phyloP scores from a whole-genome alignment of 2,797 vertebrate species.

The Halcyon badia region DNA sequence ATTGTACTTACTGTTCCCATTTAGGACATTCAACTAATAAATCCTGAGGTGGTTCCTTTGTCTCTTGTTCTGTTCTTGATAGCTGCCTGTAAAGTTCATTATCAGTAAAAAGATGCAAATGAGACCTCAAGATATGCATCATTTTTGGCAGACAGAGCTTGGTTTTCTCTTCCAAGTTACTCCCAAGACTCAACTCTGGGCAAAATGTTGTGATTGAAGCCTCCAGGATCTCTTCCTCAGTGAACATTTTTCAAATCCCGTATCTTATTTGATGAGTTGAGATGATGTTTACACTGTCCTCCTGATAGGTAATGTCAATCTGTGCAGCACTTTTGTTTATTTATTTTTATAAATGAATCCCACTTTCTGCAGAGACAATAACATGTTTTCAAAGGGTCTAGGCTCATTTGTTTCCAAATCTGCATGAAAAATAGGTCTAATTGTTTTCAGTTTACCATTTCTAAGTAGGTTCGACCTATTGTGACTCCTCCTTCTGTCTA shows the following conservation, averaged over 20 bases:
- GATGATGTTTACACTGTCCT: not conserved
- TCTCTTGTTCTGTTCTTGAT: not conserved
- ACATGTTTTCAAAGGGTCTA: not conserved
- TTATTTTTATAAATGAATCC: not conserved
- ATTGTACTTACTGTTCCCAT: not conserved
- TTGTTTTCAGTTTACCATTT: not conserved
- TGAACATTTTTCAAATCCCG: not conserved
- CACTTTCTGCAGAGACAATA: not conserved
- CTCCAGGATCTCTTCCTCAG: not conserved
- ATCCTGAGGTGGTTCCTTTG: not conserved
- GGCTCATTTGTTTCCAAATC: not conserved
- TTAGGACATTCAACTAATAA: not conserved
- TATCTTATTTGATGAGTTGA: not conserved
- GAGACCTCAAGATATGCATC: not conserved
- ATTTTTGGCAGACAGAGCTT: not conserved
- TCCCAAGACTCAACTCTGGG: not conserved
- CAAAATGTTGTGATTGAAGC: not conserved
- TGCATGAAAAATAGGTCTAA: not conserved
- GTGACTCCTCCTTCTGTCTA: not conserved
- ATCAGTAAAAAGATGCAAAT: not conserved
- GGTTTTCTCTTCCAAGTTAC: not conserved
- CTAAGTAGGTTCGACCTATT: not conserved
- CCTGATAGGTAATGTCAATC: not conserved
- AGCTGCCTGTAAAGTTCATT: not conserved
- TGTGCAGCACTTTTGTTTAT: not conserved